Evolutionary conservation across 2,797 vertebrate genomes (phyloP).

Genomic region (Scarus forsteni): DNA sequence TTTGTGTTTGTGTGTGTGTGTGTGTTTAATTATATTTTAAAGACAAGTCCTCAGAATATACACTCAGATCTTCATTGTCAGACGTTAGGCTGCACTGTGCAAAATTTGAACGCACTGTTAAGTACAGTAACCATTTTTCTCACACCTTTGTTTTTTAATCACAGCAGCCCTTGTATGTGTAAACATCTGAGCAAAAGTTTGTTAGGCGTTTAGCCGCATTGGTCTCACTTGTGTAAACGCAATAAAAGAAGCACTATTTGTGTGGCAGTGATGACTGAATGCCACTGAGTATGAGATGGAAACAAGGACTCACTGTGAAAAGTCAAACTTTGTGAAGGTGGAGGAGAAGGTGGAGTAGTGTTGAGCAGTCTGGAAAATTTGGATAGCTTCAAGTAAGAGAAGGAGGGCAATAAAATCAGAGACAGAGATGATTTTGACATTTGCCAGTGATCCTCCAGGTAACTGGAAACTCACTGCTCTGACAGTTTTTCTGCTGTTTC

Average conservation of each 20-base stretch:
- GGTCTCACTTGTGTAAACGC: not conserved
- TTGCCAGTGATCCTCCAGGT: not conserved
- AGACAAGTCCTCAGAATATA: not conserved
- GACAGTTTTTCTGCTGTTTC: conserved; percentile 3
- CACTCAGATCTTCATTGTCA: not conserved
- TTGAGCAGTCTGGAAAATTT: not conserved
- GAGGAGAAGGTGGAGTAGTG: not conserved
- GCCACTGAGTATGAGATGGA: not conserved
- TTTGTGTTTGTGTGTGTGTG: not conserved
- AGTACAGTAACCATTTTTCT: too few species aligned
- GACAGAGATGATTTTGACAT: conserved; percentile 5
- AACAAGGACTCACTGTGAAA: not conserved
- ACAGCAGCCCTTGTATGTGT: not conserved
- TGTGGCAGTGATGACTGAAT: not conserved
- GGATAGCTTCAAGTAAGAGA: not conserved
- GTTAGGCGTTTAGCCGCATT: not conserved
- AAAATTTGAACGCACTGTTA: not conserved
- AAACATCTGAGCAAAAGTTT: not conserved
- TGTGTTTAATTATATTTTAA: not conserved
- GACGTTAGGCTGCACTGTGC: not conserved
- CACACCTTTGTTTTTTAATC: too few species aligned
- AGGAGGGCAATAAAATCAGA: not conserved
- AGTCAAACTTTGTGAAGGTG: not conserved
- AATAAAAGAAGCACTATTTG: not conserved
- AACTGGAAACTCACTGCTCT: conserved; percentile 29